Base-by-base conservation (phyloP, 2,113 vertebrate genomes). In the Sturnira hondurensis region DNA sequence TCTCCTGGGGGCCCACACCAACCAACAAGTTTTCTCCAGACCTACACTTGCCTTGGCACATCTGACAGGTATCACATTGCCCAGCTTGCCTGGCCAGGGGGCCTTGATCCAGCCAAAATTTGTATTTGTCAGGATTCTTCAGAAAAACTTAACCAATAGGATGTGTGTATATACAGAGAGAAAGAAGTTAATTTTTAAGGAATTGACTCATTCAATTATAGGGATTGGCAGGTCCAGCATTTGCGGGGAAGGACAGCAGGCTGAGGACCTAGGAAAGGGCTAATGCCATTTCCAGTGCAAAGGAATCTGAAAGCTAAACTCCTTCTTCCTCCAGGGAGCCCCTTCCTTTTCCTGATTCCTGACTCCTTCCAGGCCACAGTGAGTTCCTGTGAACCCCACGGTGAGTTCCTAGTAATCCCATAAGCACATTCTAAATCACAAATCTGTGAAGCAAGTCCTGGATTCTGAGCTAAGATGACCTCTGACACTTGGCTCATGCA, bases 131-230 rank as follows among this genome's bases (percentile, higher is more conserved):
- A 61, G 20, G 5, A 12, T 61, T 71, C 47, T 91, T n/a, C n/a
- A 41, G 50, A 67, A 74, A 93, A 83, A 65, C 8, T 71, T 67
- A 61, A 45, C 17, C 81, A 70, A 61, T 3, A 47, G 26, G 9
- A 26, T 4, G 9, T 43, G 28, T 38, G 43, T 63, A 31, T 13
- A 10, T 20, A 20, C 6, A 33, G 58, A 65, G 16, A 17, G 2
- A 19, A 52, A 3, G 68, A 56, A 19, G 28, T 41, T 70, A 83
- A 12, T 52, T 78, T 97, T 93, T 71, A 78, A 93, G 71, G 43
- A 76, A 82, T 3, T 41, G 54, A 43, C n/a, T 81, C 36, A 41
- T 28, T 9, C 2, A 26, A 43, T 20, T 41, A 36, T 52, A 52
- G 47, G 28, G 26, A 50, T 4, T 13, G 24, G 17, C 20, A 86